Conservation (phyloP, 1,140 invertebrate genomes). For the Drosophila teissieri region DNA sequence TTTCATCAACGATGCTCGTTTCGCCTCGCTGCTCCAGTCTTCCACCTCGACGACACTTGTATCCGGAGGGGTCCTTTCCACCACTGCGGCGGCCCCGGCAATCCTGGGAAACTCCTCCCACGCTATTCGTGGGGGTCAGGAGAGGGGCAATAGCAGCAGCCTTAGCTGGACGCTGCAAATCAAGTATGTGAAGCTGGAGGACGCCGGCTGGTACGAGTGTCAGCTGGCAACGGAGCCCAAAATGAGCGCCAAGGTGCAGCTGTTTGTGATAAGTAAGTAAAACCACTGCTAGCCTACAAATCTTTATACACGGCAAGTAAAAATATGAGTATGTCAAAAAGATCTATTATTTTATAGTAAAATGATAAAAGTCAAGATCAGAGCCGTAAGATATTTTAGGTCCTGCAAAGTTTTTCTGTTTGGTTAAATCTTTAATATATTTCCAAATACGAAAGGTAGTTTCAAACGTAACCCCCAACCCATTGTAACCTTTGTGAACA, state of each 20-base stretch:
- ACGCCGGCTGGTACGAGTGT: slow-evolving; percentile 90
- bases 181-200: slow-evolving; percentile 86
- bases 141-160: slow-evolving; percentile 88
- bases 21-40: slow-evolving; percentile 91
- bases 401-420: not conserved
- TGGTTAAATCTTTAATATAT: no score
- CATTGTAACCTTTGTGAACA: no score
- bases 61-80: slow-evolving; percentile 2
- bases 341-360: no score
- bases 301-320: slow-evolving; percentile 1
- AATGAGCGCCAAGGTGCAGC: slow-evolving; percentile 88
- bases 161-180: slow-evolving; percentile 94
- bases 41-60: slow-evolving; percentile 12
- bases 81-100: not conserved
- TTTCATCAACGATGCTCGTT: slow-evolving; percentile 95
- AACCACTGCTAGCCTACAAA: slow-evolving; percentile 11
- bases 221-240: slow-evolving; percentile 90
- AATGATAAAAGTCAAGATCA: no score
- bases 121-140: not conserved
- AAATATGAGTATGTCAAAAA: no score
- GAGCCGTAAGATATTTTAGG: not conserved
- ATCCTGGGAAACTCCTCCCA: slow-evolving; percentile 10
- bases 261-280: slow-evolving; percentile 88
- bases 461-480: no score
- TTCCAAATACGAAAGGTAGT: no score